phyloP scores from a whole-genome alignment of 1,140 invertebrate genomes.

The Drosophila gunungcola region DNA sequence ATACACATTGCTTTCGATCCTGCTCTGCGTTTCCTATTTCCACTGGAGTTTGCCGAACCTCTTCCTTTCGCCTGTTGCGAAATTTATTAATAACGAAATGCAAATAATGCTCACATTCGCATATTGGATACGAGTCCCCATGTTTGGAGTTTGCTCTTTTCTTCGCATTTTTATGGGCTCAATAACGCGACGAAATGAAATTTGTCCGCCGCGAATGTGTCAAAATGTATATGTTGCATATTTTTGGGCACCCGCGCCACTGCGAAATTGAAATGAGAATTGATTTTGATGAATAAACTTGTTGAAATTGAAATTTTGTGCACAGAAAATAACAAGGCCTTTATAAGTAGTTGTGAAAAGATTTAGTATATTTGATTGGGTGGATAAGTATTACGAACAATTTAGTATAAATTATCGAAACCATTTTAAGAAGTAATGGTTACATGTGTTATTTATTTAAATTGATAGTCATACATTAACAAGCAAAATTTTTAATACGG shows the following conservation, averaged over 20 bases:
- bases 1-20: conserved; percentile 32
- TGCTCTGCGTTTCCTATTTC: conserved; percentile 4
- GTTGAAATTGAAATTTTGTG: conserved; percentile 23
- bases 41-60: not conserved
- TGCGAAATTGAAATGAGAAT: conserved; percentile 31
- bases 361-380: no score
- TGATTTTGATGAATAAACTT: conserved; percentile 24
- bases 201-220: conserved; percentile 44
- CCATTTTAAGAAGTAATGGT: no score
- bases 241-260: conserved; percentile 17
- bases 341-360: no score
- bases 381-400: no score
- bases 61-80: conserved; percentile 39
- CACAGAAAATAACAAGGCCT: not conserved
- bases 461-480: no score
- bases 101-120: conserved; percentile 53
- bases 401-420: no score
- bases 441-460: no score
- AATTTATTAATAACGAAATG: conserved; percentile 79
- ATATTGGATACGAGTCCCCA: conserved; percentile 7
- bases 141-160: conserved; percentile 10
- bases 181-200: conserved; percentile 59
- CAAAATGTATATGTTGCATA: conserved; percentile 66
- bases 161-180: conserved; percentile 42
- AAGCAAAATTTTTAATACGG: no score